Evolutionary conservation across 1,140 invertebrate genomes (phyloP).

Genomic region (Calliphora vicina): DNA sequence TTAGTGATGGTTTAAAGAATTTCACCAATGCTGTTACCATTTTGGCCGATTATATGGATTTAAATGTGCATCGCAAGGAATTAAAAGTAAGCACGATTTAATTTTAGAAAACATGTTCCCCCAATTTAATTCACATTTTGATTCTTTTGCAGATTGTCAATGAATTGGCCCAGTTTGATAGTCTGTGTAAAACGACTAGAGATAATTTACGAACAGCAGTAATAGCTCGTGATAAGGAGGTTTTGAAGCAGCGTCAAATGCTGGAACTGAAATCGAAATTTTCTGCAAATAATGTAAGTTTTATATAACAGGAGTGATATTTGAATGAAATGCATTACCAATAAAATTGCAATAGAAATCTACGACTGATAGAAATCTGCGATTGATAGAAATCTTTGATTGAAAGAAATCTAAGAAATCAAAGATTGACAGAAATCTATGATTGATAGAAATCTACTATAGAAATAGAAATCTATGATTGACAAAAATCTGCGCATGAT

Average conservation of each 20-base stretch:
- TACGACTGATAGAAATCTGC: too few relatives aligned
- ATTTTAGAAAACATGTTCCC: not conserved
- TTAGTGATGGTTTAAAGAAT: conserved; percentile 69
- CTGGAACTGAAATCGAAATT: conserved; percentile 58
- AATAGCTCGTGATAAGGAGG: conserved; percentile 72
- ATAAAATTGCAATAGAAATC: too few relatives aligned
- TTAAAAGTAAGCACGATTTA: conserved; percentile 67
- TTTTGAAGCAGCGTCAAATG: conserved; percentile 68
- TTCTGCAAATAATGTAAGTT: conserved; percentile 55
- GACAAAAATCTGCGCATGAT: too few relatives aligned
- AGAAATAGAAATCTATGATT: too few relatives aligned
- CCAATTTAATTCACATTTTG: too few relatives aligned
- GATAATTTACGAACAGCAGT: conserved; percentile 78
- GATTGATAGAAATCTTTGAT: too few relatives aligned
- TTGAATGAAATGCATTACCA: too few relatives aligned
- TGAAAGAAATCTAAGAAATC: too few relatives aligned
- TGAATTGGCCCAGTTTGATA: conserved; percentile 74
- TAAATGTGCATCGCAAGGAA: conserved; percentile 74
- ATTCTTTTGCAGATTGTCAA: conserved; percentile 49
- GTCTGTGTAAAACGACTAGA: conserved; percentile 75
- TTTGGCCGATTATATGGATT: conserved; percentile 76
- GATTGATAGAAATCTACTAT: too few relatives aligned
- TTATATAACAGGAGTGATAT: not conserved
- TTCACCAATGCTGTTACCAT: conserved; percentile 72
- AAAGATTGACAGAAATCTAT: too few relatives aligned